Evolutionary conservation across 2,113 vertebrate genomes (phyloP).

Genomic region (Gasterosteus aculeatus): DNA sequence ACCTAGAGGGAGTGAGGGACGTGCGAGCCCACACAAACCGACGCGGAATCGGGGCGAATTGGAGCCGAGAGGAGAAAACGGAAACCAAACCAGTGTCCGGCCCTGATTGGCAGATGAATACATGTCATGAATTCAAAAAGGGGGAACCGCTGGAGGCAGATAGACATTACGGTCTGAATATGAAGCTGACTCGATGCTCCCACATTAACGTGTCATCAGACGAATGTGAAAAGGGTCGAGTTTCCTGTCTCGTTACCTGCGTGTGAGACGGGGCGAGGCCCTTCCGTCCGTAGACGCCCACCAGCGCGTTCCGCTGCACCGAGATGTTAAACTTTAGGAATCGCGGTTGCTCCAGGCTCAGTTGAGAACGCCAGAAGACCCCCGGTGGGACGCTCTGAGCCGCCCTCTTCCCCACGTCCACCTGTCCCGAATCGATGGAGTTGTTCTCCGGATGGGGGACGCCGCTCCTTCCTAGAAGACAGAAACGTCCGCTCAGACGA

Average conservation of each 20-base stretch:
- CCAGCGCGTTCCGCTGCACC: conserved; percentile 97
- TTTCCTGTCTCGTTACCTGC: conserved; percentile 82
- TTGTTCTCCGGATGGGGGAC: conserved; percentile 92
- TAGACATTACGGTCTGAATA: no score
- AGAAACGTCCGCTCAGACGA: conserved; percentile 38
- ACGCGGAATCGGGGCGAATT: background rate
- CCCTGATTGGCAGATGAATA: conserved; percentile 9
- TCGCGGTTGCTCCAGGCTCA: conserved; percentile 91
- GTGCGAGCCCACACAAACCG: conserved; percentile 12
- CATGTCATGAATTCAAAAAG: background rate
- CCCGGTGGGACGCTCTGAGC: conserved; percentile 91
- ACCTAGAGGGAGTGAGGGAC: conserved; percentile 36
- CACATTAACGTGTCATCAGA: background rate
- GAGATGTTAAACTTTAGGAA: conserved; percentile 99
- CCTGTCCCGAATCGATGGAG: conserved; percentile 93
- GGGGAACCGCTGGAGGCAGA: no score
- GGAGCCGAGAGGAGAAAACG: background rate
- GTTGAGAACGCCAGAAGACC: conserved; percentile 95
- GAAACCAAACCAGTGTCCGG: background rate
- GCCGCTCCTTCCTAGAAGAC: conserved; percentile 84
- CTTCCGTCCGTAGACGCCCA: conserved; percentile 96
- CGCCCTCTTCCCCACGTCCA: conserved; percentile 90
- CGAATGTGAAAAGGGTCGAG: background rate
- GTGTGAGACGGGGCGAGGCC: conserved; percentile 96
- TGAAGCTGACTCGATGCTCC: background rate